These are phyloP conservation scores for Pelagia noctiluca DNA, from an alignment of 30 jellyfish, hydroid and myxozoan genomes.

Conservation along the genomic window DNA sequence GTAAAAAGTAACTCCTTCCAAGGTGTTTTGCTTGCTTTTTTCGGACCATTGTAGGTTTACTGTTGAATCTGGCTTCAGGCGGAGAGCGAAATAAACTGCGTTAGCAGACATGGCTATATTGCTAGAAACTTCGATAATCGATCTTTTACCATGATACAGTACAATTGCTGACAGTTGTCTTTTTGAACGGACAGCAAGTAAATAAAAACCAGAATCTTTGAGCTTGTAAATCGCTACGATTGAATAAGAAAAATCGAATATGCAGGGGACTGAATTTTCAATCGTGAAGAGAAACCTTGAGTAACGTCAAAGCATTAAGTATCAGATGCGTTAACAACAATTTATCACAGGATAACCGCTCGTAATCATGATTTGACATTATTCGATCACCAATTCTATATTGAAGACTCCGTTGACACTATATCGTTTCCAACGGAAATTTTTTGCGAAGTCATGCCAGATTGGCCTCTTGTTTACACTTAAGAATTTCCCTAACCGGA, in stretches of 20 bases:
- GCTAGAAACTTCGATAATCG: not conserved
- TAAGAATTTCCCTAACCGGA: too few relatives aligned
- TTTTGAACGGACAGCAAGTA: slow-evolving; percentile 1
- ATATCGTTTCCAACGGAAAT: too few relatives aligned
- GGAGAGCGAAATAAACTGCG: not conserved
- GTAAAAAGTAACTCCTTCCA: slow-evolving; percentile 13
- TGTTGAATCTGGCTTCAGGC: not conserved
- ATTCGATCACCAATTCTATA: too few relatives aligned
- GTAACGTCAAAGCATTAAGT: too few relatives aligned
- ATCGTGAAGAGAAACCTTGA: too few relatives aligned
- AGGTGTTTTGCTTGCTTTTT: not conserved
- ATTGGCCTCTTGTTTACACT: too few relatives aligned
- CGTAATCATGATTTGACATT: too few relatives aligned
- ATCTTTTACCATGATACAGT: not conserved
- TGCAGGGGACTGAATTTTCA: too few relatives aligned
- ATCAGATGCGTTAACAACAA: too few relatives aligned
- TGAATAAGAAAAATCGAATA: not conserved
- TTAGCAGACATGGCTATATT: not conserved
- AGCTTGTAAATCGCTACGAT: not conserved
- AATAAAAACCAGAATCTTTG: not conserved
- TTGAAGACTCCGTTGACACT: too few relatives aligned
- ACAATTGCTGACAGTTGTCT: not conserved
- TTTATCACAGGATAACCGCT: too few relatives aligned
- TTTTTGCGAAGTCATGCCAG: too few relatives aligned
- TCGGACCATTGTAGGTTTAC: not conserved